Percentiles rank a stretch among this genome's conserved stretches.
Conservation (phyloP, 2,113 vertebrate species). For the Daphoenositta chrysoptera region DNA sequence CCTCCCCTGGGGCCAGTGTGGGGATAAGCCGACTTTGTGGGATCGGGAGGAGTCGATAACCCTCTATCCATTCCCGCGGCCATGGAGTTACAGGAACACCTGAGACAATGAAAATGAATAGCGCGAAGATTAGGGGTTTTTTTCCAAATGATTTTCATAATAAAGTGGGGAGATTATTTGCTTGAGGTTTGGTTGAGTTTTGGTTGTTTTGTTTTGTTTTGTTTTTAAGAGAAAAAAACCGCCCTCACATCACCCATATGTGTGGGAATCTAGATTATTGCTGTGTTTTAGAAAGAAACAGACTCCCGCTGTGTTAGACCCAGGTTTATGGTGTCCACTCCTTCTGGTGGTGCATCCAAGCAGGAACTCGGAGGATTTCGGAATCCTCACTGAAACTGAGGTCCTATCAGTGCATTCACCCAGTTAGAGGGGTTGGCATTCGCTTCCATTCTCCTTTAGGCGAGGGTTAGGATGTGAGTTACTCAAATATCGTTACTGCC, state of each 20-base stretch:
- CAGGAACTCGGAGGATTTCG: background rate
- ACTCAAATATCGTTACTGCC: fast-evolving
- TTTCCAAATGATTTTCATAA: background rate
- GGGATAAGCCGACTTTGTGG: background rate
- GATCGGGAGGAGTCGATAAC: fast-evolving
- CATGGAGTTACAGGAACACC: background rate
- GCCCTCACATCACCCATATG: fast-evolving
- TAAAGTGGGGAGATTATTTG: background rate
- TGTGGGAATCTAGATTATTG: background rate
- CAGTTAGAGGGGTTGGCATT: fast-evolving
- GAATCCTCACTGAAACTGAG: background rate
- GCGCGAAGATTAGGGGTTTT: fast-evolving
- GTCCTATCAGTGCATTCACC: background rate
- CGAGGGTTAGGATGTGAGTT: background rate
- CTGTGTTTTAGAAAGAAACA: background rate
- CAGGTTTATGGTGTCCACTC: background rate
- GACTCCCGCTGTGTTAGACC: fast-evolving
- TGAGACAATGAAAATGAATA: background rate
- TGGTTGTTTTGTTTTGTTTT: background rate
- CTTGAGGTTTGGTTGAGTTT: background rate
- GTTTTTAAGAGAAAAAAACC: too few relatives aligned
- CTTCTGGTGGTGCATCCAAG: background rate
- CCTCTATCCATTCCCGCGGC: background rate
- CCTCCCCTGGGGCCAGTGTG: background rate
- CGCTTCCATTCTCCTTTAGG: background rate